Evolutionary conservation across 2,797 vertebrate genomes (phyloP).

Genomic region (Poecilia picta): DNA sequence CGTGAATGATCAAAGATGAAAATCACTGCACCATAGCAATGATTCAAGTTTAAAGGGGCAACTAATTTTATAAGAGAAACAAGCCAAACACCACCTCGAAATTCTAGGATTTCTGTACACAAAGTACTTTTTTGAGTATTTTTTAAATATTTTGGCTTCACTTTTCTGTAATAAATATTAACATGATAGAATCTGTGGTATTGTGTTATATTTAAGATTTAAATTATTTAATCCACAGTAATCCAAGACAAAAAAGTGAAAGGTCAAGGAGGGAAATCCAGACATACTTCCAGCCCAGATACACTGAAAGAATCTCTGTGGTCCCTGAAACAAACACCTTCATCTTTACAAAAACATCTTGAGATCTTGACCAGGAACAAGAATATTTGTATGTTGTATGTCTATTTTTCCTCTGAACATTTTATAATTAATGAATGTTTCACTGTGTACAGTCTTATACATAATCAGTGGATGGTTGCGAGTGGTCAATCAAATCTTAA

Average conservation of each 20-base stretch:
- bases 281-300: neutral
- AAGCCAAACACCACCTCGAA: neutral
- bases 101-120: neutral
- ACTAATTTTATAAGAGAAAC: neutral
- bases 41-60: neutral
- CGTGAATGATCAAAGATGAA: conserved; percentile 26
- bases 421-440: neutral
- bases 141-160: neutral
- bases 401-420: neutral
- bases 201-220: neutral
- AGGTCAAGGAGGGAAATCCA: neutral
- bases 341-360: neutral
- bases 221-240: neutral
- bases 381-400: neutral
- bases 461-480: neutral
- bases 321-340: neutral
- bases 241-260: neutral
- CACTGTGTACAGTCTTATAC: neutral
- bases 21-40: neutral
- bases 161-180: neutral
- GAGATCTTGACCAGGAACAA: neutral
- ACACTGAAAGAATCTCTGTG: neutral
- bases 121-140: neutral
- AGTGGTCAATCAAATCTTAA: too few relatives aligned
- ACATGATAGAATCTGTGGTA: neutral